Evolutionary conservation across 2,888 invertebrate genomes (phyloP).

Genomic region (Eretmocerus hayati): DNA sequence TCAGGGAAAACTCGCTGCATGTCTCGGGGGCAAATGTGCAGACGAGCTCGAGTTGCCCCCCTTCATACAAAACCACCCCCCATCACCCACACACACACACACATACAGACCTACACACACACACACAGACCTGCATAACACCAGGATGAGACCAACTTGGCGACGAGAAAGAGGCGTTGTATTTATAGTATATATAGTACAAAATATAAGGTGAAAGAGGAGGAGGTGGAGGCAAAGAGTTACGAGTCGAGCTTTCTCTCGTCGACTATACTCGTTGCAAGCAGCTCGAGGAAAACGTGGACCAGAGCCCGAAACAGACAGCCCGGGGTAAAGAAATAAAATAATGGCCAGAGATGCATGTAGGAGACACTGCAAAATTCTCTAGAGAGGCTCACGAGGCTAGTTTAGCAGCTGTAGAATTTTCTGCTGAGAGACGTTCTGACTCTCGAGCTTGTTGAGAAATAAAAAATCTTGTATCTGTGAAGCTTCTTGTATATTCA

Average conservation of each 20-base stretch:
- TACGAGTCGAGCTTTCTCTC: slow-evolving; percentile 3
- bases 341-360: slow-evolving; percentile 5
- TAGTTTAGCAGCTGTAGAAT: too few species aligned
- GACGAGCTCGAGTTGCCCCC: neutral
- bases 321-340: slow-evolving; percentile 12
- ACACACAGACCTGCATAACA: too few species aligned
- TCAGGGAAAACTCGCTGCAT: slow-evolving; percentile 18
- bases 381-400: too few species aligned
- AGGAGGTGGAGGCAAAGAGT: neutral
- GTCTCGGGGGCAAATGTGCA: slow-evolving; percentile 6
- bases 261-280: neutral
- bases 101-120: too few species aligned
- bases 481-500: slow-evolving; percentile 26
- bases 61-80: too few species aligned
- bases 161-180: slow-evolving; percentile 1
- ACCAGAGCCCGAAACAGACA: slow-evolving; percentile 10
- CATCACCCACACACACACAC: too few species aligned
- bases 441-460: too few species aligned
- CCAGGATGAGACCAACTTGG: slow-evolving; percentile 2
- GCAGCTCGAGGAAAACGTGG: slow-evolving; percentile 3
- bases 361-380: neutral
- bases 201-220: neutral
- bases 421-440: too few species aligned
- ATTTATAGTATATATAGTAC: too few species aligned
- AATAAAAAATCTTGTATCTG: too few species aligned